Conservation (phyloP, 2,888 invertebrate species). For the Oligia latruncula region DNA sequence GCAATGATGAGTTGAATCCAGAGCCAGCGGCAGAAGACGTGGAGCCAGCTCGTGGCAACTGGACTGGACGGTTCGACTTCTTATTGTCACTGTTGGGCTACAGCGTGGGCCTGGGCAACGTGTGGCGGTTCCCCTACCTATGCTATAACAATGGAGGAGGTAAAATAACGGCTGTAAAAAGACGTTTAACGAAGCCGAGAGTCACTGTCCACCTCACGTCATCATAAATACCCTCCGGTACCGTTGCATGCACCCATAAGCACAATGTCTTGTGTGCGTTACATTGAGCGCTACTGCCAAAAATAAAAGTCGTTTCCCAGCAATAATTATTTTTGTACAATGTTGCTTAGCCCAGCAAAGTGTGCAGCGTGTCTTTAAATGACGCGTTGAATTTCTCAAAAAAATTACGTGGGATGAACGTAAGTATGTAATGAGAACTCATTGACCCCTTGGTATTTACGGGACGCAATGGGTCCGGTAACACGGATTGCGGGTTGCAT, state of each 20-base stretch:
- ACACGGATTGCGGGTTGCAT: slow-evolving; percentile 10
- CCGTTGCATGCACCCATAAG: background rate
- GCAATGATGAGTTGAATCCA: slow-evolving; percentile 74
- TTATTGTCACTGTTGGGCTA: slow-evolving; percentile 93
- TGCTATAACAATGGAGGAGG: slow-evolving; percentile 94
- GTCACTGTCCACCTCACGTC: background rate
- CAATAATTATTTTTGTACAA: background rate
- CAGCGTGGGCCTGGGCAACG: slow-evolving; percentile 93
- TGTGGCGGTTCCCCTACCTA: slow-evolving; percentile 94
- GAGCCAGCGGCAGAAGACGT: slow-evolving; percentile 75
- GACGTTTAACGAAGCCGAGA: background rate
- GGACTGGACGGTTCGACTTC: slow-evolving; percentile 94
- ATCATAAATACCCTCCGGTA: background rate
- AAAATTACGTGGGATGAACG: slow-evolving; percentile 31
- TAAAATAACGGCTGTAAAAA: background rate
- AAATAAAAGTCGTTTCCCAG: background rate
- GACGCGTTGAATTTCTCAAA: background rate
- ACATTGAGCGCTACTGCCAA: background rate
- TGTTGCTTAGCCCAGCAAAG: background rate
- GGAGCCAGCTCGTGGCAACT: slow-evolving; percentile 92
- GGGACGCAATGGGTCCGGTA: slow-evolving; percentile 4
- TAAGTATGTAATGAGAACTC: slow-evolving; percentile 13
- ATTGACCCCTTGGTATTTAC: slow-evolving; percentile 43
- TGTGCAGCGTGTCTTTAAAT: background rate
- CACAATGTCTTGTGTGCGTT: background rate